Evolutionary conservation across 2,888 invertebrate genomes (phyloP), one percentile per base, ranked within the genome.

Genomic region (Zhuqinia jingwanae): DNA sequence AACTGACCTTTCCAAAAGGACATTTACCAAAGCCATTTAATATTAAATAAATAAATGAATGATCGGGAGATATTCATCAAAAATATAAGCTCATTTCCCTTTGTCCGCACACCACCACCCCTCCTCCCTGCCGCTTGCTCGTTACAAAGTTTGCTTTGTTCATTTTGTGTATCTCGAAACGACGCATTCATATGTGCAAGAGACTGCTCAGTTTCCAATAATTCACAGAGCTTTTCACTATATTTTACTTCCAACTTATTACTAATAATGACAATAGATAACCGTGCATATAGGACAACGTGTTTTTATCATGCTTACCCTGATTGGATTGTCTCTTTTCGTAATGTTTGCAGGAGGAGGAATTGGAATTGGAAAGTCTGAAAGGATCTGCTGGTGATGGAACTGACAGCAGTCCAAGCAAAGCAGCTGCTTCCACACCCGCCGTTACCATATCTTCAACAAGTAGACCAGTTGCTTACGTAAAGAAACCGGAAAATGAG

Each of bases 401-500:
- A 5, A 83, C 17, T 17, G 15, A n/a, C n/a, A 50, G 47, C 47
- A 42, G 15, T 36, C 42, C 17, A 13, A 53, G 68, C 25, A 70
- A 70, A 65, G 45, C 53, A 60, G 15, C 27, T 36, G 5, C 17
- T 15, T 36, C 47, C 15, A 36, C 47, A 60, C 8, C 27, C 27
- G 36, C 11, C 5, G 36, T 17, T 60, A 20, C 25, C 6, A 22
- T 56, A 25, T 75, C 75, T 50, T 60, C 81, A 15, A 76, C 81
- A 45, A 70, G 42, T 60, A 22, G 25, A 47, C 83, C 87, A 30
- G 10, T 58, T 36, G 75, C 79, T 17, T 68, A 87, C 27, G 81
- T 68, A 10, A 87, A 87, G 82, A 87, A 87, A 58, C 87, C 87
- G 20, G 89, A 85, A 58, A 89, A 89, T 73, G 85, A 87, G 25